A percentile compares a stretch with the other conserved stretches of the same genome.
Evolutionary conservation across 1,140 invertebrate genomes (phyloP).

Genomic region (Drosophila ambigua): DNA sequence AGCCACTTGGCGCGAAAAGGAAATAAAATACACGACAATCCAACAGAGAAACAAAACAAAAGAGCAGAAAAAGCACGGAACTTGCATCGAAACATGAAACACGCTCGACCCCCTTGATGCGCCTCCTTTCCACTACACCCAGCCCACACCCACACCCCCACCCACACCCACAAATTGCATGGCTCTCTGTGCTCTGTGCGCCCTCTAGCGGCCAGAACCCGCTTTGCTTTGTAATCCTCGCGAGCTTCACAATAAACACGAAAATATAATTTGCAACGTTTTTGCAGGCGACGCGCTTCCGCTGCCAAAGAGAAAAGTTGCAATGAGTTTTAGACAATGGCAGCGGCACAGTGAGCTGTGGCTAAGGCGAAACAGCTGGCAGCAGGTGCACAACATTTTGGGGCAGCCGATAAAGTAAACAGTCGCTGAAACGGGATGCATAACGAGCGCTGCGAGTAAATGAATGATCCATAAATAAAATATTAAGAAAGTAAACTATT

Average conservation of each 20-base stretch:
- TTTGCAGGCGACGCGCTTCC: slow-evolving; percentile 56
- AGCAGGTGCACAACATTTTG: too few relatives aligned
- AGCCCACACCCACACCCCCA: background rate
- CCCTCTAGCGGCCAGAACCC: slow-evolving; percentile 23
- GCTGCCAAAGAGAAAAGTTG: slow-evolving; percentile 41
- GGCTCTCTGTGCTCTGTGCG: slow-evolving; percentile 1
- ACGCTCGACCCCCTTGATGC: background rate
- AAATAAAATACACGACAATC: slow-evolving; percentile 64
- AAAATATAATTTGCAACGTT: slow-evolving; percentile 80
- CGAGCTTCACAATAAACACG: slow-evolving; percentile 80
- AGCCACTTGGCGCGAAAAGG: slow-evolving; percentile 73
- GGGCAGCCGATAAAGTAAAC: too few relatives aligned
- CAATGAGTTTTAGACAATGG: slow-evolving; percentile 55
- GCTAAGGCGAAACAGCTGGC: background rate
- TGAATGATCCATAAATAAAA: too few relatives aligned
- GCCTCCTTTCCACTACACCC: too few relatives aligned
- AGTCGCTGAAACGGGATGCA: too few relatives aligned
- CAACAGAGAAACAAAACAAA: slow-evolving; percentile 27
- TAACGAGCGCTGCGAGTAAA: too few relatives aligned
- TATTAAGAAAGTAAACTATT: too few relatives aligned
- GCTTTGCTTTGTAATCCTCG: slow-evolving; percentile 64
- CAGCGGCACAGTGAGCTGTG: slow-evolving; percentile 12
- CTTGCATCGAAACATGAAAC: slow-evolving; percentile 57
- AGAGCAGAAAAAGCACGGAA: slow-evolving; percentile 19
- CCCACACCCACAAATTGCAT: slow-evolving; percentile 16